Evolutionary conservation across 2,113 vertebrate species (phyloP).

Genomic region (Myxocyprinus asiaticus): DNA sequence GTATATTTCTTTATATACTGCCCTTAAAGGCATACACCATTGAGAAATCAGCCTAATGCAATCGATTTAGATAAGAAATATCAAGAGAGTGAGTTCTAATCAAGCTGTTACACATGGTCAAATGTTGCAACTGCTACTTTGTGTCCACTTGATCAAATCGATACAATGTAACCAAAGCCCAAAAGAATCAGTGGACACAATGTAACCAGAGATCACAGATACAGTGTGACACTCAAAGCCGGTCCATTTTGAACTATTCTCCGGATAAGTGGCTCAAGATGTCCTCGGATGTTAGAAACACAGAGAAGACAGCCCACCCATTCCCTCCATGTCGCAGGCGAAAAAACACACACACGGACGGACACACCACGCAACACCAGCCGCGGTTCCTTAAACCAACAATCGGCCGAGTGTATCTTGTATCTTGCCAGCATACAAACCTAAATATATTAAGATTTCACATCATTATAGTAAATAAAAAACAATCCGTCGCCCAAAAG

Average conservation of each 20-base stretch:
- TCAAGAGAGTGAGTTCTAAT: no score
- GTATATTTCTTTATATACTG: neutral
- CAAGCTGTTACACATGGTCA: neutral
- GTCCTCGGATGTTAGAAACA: slow-evolving; percentile 46
- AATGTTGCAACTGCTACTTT: neutral
- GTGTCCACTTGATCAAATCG: neutral
- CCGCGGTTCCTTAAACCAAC: slow-evolving; percentile 7
- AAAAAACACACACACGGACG: slow-evolving; percentile 42
- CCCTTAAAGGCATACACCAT: neutral
- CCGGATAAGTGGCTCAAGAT: slow-evolving; percentile 44
- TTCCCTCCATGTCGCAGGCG: slow-evolving; percentile 72
- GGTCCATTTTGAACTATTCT: neutral
- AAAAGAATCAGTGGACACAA: neutral
- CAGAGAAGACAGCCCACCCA: slow-evolving; percentile 33
- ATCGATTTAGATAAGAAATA: neutral
- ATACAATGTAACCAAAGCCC: neutral
- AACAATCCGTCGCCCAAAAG: neutral
- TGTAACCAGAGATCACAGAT: neutral
- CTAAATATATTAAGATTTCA: slow-evolving; percentile 42
- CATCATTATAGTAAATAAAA: slow-evolving; percentile 12
- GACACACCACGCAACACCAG: slow-evolving; percentile 1
- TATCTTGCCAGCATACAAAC: slow-evolving; percentile 49
- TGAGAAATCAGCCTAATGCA: neutral
- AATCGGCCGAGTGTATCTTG: slow-evolving; percentile 36
- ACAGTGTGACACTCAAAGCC: neutral